phyloP scores from a whole-genome alignment of 1,140 invertebrate genomes.

The Laupala kohalensis region DNA sequence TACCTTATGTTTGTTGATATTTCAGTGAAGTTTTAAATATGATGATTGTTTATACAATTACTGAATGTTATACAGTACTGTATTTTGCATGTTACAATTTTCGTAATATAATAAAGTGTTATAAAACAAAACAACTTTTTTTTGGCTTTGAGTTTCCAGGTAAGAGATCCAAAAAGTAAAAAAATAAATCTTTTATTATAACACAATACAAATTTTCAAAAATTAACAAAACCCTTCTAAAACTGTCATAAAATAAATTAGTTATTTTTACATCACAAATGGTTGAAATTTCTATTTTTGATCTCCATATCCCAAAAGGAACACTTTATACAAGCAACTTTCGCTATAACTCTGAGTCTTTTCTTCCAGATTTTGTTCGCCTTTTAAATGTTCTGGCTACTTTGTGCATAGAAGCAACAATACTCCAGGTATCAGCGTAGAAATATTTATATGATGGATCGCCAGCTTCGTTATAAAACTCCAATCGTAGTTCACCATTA shows the following conservation, averaged over 20 bases:
- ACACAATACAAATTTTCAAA: neutral
- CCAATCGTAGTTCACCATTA: conserved; percentile 32
- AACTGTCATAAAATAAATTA: too few relatives aligned
- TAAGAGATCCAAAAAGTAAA: too few relatives aligned
- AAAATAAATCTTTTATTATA: too few relatives aligned
- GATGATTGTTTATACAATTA: conserved; percentile 14
- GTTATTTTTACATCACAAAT: too few relatives aligned
- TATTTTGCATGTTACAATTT: conserved; percentile 11
- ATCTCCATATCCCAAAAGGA: too few relatives aligned
- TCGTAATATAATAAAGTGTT: conserved; percentile 3
- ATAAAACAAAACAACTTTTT: too few relatives aligned
- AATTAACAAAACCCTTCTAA: too few relatives aligned
- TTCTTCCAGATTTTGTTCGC: neutral
- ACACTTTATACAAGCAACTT: too few relatives aligned
- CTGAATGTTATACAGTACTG: conserved; percentile 10
- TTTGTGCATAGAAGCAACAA: conserved; percentile 34
- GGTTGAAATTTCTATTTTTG: too few relatives aligned
- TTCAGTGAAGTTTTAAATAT: conserved; percentile 17
- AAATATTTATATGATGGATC: conserved; percentile 44
- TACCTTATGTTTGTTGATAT: conserved; percentile 16
- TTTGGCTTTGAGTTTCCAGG: too few relatives aligned
- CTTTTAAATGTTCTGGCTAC: conserved; percentile 9
- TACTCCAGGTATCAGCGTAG: conserved; percentile 36
- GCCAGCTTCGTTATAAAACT: conserved; percentile 39
- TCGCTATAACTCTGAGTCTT: too few relatives aligned